These are phyloP conservation scores for Austrolebias charrua DNA, from an alignment of 2,797 vertebrate species.

Conservation along the genomic window DNA sequence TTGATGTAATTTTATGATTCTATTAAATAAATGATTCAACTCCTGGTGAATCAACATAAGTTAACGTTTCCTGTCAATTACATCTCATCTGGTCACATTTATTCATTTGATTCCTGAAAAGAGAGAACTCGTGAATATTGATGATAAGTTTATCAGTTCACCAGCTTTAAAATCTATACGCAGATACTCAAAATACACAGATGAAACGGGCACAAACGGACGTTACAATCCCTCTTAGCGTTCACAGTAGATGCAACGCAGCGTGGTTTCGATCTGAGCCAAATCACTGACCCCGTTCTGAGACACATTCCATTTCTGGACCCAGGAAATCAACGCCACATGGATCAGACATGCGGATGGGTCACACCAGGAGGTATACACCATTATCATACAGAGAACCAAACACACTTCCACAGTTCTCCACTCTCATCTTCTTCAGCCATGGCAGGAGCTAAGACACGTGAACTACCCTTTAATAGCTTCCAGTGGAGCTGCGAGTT, in stretches of 20 bases:
- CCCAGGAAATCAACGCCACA: slow-evolving; percentile 71
- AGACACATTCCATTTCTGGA: slow-evolving; percentile 62
- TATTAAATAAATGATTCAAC: no score
- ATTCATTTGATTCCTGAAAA: no score
- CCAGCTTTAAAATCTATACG: no score
- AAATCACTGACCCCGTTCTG: slow-evolving; percentile 69
- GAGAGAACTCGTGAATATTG: no score
- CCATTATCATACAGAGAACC: no score
- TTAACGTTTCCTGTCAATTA: no score
- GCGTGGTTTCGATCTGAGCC: slow-evolving; percentile 36
- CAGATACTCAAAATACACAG: slow-evolving; percentile 13
- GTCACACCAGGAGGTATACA: slow-evolving; percentile 21
- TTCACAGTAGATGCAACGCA: not conserved
- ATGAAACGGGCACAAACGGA: slow-evolving; percentile 12
- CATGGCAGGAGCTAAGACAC: not conserved
- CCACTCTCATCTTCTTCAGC: not conserved
- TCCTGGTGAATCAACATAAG: no score
- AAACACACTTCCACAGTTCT: not conserved
- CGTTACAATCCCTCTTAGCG: not conserved
- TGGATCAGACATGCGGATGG: slow-evolving; percentile 48
- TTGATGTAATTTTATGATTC: no score
- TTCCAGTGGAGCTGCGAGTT: not conserved
- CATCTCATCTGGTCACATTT: no score
- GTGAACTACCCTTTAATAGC: not conserved
- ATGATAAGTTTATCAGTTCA: no score